These are phyloP conservation scores for Zaprionus davidi DNA, from an alignment of 1,140 invertebrate genomes.

Conservation along the genomic window DNA sequence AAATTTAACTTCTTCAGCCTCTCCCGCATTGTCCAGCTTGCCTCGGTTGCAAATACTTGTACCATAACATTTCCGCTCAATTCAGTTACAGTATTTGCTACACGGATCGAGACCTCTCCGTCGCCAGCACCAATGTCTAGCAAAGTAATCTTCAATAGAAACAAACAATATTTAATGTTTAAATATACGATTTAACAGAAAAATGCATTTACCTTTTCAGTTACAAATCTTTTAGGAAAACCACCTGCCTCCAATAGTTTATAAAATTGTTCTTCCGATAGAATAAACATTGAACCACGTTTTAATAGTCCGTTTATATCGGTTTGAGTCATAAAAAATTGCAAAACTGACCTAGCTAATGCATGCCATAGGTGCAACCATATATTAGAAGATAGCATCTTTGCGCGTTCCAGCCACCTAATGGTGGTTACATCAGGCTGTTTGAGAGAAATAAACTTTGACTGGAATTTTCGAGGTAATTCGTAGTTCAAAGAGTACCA, in stretches of 20 bases:
- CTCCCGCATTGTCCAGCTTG: slow-evolving; percentile 91
- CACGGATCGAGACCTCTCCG: slow-evolving; percentile 91
- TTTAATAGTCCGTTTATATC: slow-evolving; percentile 91
- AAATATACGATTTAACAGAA: neutral
- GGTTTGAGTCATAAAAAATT: slow-evolving; percentile 91
- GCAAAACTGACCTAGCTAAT: slow-evolving; percentile 87
- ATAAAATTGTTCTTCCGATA: slow-evolving; percentile 90
- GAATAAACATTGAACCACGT: slow-evolving; percentile 96
- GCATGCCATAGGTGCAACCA: slow-evolving; percentile 90
- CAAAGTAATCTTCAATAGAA: slow-evolving; percentile 80
- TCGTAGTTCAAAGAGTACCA: slow-evolving; percentile 86
- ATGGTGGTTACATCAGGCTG: slow-evolving; percentile 88
- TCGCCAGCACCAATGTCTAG: slow-evolving; percentile 96
- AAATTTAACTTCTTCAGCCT: slow-evolving; percentile 89
- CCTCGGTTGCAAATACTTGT: slow-evolving; percentile 92
- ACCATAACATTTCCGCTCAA: slow-evolving; percentile 85
- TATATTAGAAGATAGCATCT: slow-evolving; percentile 88
- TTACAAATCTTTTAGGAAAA: slow-evolving; percentile 51
- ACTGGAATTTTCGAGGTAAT: slow-evolving; percentile 72
- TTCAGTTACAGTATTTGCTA: slow-evolving; percentile 85
- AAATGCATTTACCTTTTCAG: slow-evolving; percentile 46
- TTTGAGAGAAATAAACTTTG: slow-evolving; percentile 86
- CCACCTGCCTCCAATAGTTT: slow-evolving; percentile 85
- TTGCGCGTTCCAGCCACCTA: slow-evolving; percentile 88
- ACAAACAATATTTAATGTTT: neutral